Percentiles rank a stretch among this genome's conserved stretches.
Conservation (phyloP, 2,113 vertebrate genomes). For the Shinisaurus crocodilurus region DNA sequence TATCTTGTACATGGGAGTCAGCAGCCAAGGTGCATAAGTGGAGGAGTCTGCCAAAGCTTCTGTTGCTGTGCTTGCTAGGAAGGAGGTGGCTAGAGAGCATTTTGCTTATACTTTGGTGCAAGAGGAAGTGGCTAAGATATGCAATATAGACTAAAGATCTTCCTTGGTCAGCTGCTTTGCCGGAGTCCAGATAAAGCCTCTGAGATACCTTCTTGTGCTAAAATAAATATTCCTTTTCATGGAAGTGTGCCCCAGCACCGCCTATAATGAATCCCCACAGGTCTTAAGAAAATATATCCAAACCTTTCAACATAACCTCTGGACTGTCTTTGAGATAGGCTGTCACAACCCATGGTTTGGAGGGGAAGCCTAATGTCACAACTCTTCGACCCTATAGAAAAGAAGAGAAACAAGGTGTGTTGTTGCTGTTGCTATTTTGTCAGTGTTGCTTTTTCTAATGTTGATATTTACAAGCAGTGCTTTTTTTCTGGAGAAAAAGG, state of each 20-base stretch:
- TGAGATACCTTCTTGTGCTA: not conserved
- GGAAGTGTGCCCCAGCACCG: not conserved
- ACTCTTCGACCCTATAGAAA: constrained; percentile 70
- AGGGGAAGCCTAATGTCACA: constrained; percentile 69
- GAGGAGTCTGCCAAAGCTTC: not conserved
- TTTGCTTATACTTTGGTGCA: not conserved
- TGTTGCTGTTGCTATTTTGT: not conserved
- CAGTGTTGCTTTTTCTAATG: not conserved
- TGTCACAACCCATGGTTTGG: constrained; percentile 75
- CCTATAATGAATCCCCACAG: not conserved
- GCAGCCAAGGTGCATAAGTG: not conserved
- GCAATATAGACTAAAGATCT: not conserved
- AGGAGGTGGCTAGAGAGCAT: not conserved
- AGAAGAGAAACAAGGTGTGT: not conserved
- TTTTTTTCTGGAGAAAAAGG: too few relatives aligned
- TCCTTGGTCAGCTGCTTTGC: not conserved
- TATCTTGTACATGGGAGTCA: not conserved
- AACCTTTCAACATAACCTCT: constrained; percentile 72
- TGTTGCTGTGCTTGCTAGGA: not conserved
- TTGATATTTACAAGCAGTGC: not conserved
- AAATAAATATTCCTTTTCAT: not conserved
- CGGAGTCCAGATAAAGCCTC: not conserved
- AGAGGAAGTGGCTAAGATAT: not conserved
- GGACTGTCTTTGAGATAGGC: constrained; percentile 70
- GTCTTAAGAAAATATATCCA: constrained; percentile 16